Base-by-base conservation (phyloP, 2,113 vertebrate genomes). In the Agapornis roseicollis region DNA sequence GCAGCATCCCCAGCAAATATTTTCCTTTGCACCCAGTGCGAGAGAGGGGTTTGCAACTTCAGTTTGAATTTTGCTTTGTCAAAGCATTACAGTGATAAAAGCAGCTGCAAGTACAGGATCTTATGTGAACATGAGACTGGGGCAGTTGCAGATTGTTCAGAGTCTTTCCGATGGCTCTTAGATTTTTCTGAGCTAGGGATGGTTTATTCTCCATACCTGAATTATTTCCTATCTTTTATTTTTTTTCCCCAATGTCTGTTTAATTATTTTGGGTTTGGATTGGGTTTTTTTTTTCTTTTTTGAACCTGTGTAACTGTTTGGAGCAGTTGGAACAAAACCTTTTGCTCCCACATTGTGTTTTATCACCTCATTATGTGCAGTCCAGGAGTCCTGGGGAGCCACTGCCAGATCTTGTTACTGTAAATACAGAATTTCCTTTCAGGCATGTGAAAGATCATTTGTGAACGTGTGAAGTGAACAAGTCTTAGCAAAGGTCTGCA, bases 91-190 rank as follows among this genome's bases (percentile, higher is more conserved):
- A 46, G 0, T 25, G 50, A 23, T 81, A 63, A 91, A 63, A 88
- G 39, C 1, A 0, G 18, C 37, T 50, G 2, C 37, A 72, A 69
- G 18, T 39, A 28, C 23, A 42, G 9, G 29, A 7, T n/a, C 16
- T 74, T 58, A 7, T 2, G 44, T 41, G 33, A 68, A 39, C 5
- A 0, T n/a, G 12, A 7, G 65, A 80, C 44, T 15, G 11, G 4
- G 12, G 18, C 20, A 50, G 29, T 29, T 2, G 2, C 33, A 55
- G 35, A 5, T 71, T 50, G 27, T 46, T 71, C 10, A 15, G 3
- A n/a, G 46, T 31, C 83, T 91, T 65, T 14, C n/a, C 22, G 11
- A 7, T 15, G 28, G 6, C 65, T 53, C 8, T 25, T 37, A 22
- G 12, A 13, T 87, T 81, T 81, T 53, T 25, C 28, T 71, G 44